Base-by-base conservation (phyloP, 2,797 vertebrate species). In the Brachyalestes nurse region DNA sequence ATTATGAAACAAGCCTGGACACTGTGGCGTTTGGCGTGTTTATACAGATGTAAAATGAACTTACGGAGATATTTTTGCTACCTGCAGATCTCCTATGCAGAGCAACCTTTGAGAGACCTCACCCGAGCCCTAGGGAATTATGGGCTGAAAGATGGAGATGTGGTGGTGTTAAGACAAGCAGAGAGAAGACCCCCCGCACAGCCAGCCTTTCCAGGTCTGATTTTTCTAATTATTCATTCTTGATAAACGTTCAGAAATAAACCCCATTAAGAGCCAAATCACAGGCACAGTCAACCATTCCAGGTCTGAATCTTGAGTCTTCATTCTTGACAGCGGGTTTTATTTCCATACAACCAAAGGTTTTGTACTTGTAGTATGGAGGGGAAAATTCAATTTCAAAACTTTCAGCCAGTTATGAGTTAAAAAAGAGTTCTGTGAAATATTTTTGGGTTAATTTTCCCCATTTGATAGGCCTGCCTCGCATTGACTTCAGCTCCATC, bases 401-500 rank as follows among this genome's bases (percentile, higher is more conserved):
- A 71, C 14, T 72, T 57, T 17, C 38, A 17, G 12, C 21, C 69
- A 28, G 14, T 14, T 6, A 28, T 17, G 4, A 28, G 23, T 71
- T 16, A 13, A 23, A 49, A 49, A 16, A 16, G 23, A 5, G n/a
- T 25, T 25, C 34, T 71, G 4, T 28, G 6, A 19, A 7, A 14
- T 71, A 6, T 53, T 72, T 6, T 57, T 40, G 53, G 28, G 1
- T 60, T 45, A n/a, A n/a, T 42, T 60, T 74, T 60, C 58, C n/a
- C 51, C 80, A 17, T 58, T 79, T 58, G 28, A 75, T 61, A 97
- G 97, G 96, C 82, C 91, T 99, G 85, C 98, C 98, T 25, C 95
- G 93, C 84, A 99, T 99, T 80, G 98, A 99, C 90, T 99, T 99
- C 90, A 96, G 98, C 85, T 97, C 96, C 86, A 99, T 99, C 71